Base-by-base conservation (phyloP, 2,797 vertebrate genomes). In the Gephyroberyx darwinii region DNA sequence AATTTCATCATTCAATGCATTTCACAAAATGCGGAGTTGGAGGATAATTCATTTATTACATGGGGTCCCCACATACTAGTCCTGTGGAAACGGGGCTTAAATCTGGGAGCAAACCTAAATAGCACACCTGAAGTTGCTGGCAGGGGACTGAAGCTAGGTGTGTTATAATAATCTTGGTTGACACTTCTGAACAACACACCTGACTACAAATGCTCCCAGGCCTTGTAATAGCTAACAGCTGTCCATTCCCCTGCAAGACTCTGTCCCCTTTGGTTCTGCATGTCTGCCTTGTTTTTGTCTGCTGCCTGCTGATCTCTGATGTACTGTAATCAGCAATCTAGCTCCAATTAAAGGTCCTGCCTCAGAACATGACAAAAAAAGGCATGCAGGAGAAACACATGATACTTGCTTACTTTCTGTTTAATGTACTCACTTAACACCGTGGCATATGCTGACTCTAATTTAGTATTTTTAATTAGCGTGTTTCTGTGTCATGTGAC, bases 391-490 rank as follows among this genome's bases (percentile, higher is more conserved):
- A 45, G n/a, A 16, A 51, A 26, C 19, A 50, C 8, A n/a, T n/a
- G n/a, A n/a, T n/a, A n/a, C n/a, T n/a, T n/a, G n/a, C n/a, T n/a
- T n/a, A n/a, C n/a, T n/a, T n/a, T n/a, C n/a, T 56, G 19, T 61
- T 71, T 64, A 16, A 50, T 71, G 2, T 43, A 12, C 17, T 64
- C 19, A 8, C 26, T 12, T 74, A 19, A 48, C 62, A 69, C n/a
- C 8, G 7, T 10, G 41, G 16, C 20, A 51, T 64, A 26, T 58
- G 62, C 43, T 59, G 19, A 39, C n/a, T 78, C 33, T 37, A 54
- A 77, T 68, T 68, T 59, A 19, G 45, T 58, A 0, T 1, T 53
- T 69, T 74, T 54, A 8, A 79, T 69, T 58, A 78, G 37, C 16
- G 54, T 16, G n/a, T 14, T 30, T 20, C 59, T 13, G 17, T 60